phyloP scores from a whole-genome alignment of 2,797 vertebrate genomes.

The Myotis vivesi region DNA sequence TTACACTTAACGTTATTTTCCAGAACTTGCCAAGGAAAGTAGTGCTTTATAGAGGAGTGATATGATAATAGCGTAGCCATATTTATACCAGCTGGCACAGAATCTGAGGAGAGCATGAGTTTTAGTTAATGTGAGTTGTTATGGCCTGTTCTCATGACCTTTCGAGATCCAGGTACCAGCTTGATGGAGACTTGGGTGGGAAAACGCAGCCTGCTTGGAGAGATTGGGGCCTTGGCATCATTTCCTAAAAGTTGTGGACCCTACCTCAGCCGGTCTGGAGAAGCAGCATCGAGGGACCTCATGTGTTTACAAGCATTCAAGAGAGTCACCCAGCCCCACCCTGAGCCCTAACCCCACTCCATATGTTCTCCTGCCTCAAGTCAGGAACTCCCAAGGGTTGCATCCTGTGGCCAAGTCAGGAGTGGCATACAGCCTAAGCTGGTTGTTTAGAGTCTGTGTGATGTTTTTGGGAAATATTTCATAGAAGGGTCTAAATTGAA shows the following conservation, averaged over 20 bases:
- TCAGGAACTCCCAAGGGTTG: not conserved
- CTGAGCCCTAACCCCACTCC: not conserved
- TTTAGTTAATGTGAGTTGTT: slow-evolving; percentile 21
- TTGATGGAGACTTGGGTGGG: not conserved
- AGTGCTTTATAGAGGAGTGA: slow-evolving; percentile 15
- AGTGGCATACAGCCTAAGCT: not conserved
- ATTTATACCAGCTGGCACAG: not conserved
- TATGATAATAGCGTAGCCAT: not conserved
- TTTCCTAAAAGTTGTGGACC: not conserved
- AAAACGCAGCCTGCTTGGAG: not conserved
- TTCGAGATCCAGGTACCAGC: not conserved
- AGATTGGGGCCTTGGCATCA: not conserved
- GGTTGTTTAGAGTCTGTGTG: not conserved
- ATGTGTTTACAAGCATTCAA: not conserved
- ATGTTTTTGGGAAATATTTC: not conserved
- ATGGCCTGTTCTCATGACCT: not conserved
- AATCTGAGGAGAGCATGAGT: not conserved
- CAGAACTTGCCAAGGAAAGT: slow-evolving; percentile 37
- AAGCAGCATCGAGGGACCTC: not conserved
- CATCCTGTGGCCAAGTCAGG: not conserved
- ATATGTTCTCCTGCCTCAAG: not conserved
- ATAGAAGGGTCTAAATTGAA: not conserved
- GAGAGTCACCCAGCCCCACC: not conserved
- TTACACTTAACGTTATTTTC: slow-evolving; percentile 53
- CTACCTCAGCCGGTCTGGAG: not conserved